phyloP scores from a whole-genome alignment of 2,113 vertebrate genomes.

The Triplophysa tibetana region DNA sequence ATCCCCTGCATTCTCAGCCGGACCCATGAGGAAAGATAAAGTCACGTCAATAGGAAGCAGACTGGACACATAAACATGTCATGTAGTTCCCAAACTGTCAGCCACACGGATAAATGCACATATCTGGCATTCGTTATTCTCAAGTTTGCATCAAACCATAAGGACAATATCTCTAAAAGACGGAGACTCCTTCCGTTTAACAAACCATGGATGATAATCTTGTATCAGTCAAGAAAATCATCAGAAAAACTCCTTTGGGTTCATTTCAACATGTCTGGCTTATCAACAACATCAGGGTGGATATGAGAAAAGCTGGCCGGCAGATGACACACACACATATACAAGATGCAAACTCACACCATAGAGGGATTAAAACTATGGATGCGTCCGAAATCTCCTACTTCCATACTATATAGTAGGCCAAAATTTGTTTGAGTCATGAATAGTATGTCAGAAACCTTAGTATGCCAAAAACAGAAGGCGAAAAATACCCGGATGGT shows the following conservation, averaged over 20 bases:
- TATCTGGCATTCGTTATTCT: conserved; percentile 1
- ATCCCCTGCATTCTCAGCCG: conserved; percentile 26
- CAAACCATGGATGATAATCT: conserved; percentile 11
- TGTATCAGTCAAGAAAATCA: conserved; percentile 32
- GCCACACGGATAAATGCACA: conserved; percentile 7
- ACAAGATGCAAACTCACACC: conserved; percentile 8
- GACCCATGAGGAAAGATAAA: conserved; percentile 41
- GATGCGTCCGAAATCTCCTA: no score
- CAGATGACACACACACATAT: conserved; percentile 16
- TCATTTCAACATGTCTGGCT: conserved; percentile 33
- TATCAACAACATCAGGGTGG: background rate
- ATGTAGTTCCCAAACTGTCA: conserved; percentile 26
- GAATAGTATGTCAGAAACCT: no score
- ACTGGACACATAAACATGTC: conserved; percentile 49
- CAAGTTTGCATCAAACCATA: background rate
- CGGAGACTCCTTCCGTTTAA: conserved; percentile 5
- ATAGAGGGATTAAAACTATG: background rate
- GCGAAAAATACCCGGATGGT: no score
- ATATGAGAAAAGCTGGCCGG: background rate
- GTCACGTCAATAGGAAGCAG: conserved; percentile 38
- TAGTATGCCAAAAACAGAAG: no score
- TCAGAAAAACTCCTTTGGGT: conserved; percentile 13
- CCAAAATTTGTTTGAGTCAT: no score
- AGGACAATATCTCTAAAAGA: conserved; percentile 7
- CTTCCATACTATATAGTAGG: no score